Base-by-base conservation (phyloP, 2,888 invertebrate genomes). In the Dasypogon diadema region DNA sequence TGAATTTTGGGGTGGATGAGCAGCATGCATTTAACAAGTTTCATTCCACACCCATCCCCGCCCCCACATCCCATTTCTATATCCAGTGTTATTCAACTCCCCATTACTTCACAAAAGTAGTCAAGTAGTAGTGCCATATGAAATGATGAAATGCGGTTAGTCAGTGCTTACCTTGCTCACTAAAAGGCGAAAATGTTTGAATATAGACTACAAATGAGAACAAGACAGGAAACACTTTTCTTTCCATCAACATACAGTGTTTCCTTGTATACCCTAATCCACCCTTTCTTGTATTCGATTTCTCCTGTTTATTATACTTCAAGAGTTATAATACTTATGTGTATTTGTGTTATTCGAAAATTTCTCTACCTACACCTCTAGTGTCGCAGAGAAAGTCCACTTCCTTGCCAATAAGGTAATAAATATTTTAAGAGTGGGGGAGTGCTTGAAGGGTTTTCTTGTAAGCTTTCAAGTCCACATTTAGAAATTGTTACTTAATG, bases 171-270 rank as follows among this genome's bases (percentile, higher is more conserved):
- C 63, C 63, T 22, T 63, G 63, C 37, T 63, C 34, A 63, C 37
- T 63, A 34, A 37, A 48, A 22, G 37, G 18, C 65, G 24, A 46
- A 46, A 65, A 65, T 65, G 65, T 46, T 65, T 65, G 65, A 65
- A 48, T 14, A 65, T 46, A 46, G 46, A 65, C 65, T 65, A 65
- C 65, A 65, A 65, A 65, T 65, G 46, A 65, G 65, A 65, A 65
- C 65, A 65, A 46, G 46, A 65, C 46, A 37, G 65, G 65, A 22
- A 46, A 46, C 46, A 46, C 46, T 24, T 46, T 65, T 65, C 65
- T 46, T 65, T 65, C 46, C 21, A 24, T 46, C 46, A 46, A 65
- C 46, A 65, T 46, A 48, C 46, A n/a, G n/a, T n/a, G n/a, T n/a
- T n/a, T n/a, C n/a, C n/a, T n/a, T n/a, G n/a, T n/a, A n/a, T 8